These are phyloP conservation scores for Brachynemurus nebulosus DNA, from an alignment of 2,888 invertebrate genomes.

Conservation along the genomic window DNA sequence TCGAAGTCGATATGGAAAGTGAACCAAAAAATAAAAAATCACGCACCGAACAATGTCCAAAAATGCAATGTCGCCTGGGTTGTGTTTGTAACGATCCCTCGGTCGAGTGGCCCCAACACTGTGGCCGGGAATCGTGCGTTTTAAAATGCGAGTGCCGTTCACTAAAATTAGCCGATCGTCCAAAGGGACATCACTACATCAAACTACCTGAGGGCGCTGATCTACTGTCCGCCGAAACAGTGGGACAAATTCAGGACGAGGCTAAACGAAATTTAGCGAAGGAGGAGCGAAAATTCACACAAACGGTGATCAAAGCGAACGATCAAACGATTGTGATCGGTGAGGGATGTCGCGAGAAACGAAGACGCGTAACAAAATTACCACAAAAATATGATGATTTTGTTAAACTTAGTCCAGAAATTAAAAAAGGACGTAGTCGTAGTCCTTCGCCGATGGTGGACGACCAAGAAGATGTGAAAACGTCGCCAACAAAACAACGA, in stretches of 20 bases:
- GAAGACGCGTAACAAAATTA: conserved; percentile 41
- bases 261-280: conserved; percentile 43
- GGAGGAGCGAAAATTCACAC: conserved; percentile 57
- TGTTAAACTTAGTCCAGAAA: conserved; percentile 24
- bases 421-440: conserved; percentile 12
- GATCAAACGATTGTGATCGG: conserved; percentile 51
- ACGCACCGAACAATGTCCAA: conserved; percentile 31
- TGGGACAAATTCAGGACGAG: conserved; percentile 33
- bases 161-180: conserved; percentile 21
- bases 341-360: conserved; percentile 33
- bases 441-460: conserved; percentile 10
- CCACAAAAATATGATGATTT: conserved; percentile 48
- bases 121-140: conserved; percentile 46
- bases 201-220: conserved; percentile 24
- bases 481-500: conserved; percentile 5
- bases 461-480: conserved; percentile 5
- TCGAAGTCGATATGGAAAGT: conserved; percentile 31
- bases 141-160: conserved; percentile 37
- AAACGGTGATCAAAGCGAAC: conserved; percentile 50
- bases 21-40: conserved; percentile 26
- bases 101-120: conserved; percentile 39
- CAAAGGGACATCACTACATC: conserved; percentile 19
- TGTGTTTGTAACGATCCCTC: conserved; percentile 50
- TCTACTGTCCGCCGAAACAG: conserved; percentile 25
- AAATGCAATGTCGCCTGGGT: conserved; percentile 45